Conservation (phyloP, 2,797 vertebrate genomes). For the Hipposideros larvatus region DNA sequence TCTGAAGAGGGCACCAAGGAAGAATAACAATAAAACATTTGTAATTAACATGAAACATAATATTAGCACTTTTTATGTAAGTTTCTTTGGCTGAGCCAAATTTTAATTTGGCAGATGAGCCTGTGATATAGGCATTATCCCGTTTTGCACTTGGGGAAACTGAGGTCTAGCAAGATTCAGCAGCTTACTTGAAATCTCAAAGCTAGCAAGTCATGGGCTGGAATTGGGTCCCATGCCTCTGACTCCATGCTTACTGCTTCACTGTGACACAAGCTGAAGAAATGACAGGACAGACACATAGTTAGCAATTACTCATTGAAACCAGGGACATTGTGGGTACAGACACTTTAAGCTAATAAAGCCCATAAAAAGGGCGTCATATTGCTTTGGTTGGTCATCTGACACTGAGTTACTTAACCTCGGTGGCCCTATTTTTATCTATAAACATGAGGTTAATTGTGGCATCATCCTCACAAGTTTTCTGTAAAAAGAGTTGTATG, state of each 20-base stretch:
- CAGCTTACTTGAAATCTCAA: neutral
- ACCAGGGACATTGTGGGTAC: neutral
- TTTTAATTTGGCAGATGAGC: neutral
- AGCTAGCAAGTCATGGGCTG: neutral
- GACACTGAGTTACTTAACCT: slow-evolving; percentile 13
- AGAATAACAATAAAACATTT: neutral
- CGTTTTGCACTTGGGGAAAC: slow-evolving; percentile 37
- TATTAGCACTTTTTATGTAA: neutral
- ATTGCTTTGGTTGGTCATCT: slow-evolving; percentile 28
- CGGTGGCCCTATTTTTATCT: neutral
- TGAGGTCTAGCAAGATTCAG: neutral
- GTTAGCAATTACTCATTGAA: slow-evolving; percentile 71
- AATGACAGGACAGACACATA: neutral
- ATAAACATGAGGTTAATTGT: slow-evolving; percentile 30
- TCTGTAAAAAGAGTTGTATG: neutral
- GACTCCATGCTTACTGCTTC: neutral
- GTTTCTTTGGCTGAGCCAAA: neutral
- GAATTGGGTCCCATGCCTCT: neutral
- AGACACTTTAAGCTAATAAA: slow-evolving; percentile 21
- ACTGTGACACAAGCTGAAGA: neutral
- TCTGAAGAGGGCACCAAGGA: neutral
- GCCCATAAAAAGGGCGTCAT: slow-evolving; percentile 36
- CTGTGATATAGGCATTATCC: neutral
- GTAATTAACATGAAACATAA: slow-evolving; percentile 15
- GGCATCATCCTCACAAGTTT: neutral